Base-by-base conservation (phyloP, 2,113 vertebrate species). In the Eolophus roseicapilla region DNA sequence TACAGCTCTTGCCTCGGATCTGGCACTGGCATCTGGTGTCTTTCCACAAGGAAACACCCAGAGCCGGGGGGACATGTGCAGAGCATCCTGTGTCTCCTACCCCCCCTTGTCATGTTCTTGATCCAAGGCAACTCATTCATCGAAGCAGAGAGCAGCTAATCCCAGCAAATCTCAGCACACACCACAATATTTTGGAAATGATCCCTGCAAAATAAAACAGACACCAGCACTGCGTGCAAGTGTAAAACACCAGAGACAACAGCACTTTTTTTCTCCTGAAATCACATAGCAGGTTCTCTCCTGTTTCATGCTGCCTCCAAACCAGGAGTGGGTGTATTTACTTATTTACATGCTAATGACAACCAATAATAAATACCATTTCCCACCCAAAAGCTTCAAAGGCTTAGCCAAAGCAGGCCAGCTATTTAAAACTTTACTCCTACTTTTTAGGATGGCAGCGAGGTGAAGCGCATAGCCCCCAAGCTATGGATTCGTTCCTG, bases 251-350 rank as follows among this genome's bases (percentile, higher is more conserved):
- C 31, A 81, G 9, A 87, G 92, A 71, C 31, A 63, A 47, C 20
- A 50, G 37, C 18, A 18, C 43, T 59, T 27, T 67, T 70, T 41
- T 37, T 33, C 31, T 11, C 64, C 69, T 81, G 76, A 79, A 82
- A 75, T 84, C 65, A 13, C 28, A 57, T 37, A 82, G 57, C 80
- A 79, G 62, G 43, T 92, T 86, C 65, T 92, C 77, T 96, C 50
- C 79, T 64, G 71, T 29, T 94, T 52, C 10, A 6, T 25, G 13
- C 88, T 95, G 65, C 89, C 83, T 89, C 74, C 78, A 79, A 73
- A 95, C 37, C 3, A 2, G 33, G 69, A 95, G 91, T 91, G 91
- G 91, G 91, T 81, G 86, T 95, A 53, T 92, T 96, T 95, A 52
- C 57, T 92, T 79, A 84, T 88, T 92, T 90, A 93, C 81, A 69